Evolutionary conservation across 2,113 vertebrate species (phyloP).

Genomic region (Rhinopomastus cyanomelas): DNA sequence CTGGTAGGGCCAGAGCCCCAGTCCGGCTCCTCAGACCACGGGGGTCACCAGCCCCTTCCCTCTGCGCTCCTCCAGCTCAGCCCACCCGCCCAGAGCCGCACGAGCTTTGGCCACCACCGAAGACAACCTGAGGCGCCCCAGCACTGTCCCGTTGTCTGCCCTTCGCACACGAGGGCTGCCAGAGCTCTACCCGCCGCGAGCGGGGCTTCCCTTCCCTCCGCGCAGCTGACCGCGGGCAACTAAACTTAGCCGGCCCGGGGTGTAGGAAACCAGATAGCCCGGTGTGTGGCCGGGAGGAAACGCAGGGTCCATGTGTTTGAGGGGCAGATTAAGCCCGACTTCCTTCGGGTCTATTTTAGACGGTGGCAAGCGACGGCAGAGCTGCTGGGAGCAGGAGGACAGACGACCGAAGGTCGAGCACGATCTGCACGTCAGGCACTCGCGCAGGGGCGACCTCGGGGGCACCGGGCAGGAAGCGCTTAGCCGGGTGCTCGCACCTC

Average conservation of each 20-base stretch:
- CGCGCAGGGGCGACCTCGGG: conserved; percentile 43
- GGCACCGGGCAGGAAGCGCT: conserved; percentile 40
- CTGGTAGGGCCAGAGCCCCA: too few relatives aligned
- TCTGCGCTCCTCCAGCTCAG: too few relatives aligned
- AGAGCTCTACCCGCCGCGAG: conserved; percentile 34
- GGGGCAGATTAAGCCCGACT: conserved; percentile 80
- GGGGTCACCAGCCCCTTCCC: too few relatives aligned
- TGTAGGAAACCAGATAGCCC: conserved; percentile 82
- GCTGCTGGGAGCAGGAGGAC: conserved; percentile 75
- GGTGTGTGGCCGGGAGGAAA: conserved; percentile 77
- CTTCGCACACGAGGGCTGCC: neutral
- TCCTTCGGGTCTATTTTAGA: conserved; percentile 81
- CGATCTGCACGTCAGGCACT: conserved; percentile 70
- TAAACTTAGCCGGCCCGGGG: conserved; percentile 80
- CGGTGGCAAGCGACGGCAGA: conserved; percentile 74
- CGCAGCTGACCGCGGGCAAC: conserved; percentile 76
- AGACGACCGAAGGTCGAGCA: conserved; percentile 76
- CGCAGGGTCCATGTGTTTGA: conserved; percentile 79
- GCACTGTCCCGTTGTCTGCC: neutral
- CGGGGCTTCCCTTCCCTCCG: conserved; percentile 63
- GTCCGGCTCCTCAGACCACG: too few relatives aligned
- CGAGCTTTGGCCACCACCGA: too few relatives aligned
- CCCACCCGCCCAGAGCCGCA: too few relatives aligned
- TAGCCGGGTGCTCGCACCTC: conserved; percentile 51
- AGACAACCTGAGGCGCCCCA: neutral